Percentiles rank a stretch among this genome's conserved stretches.
Conservation (phyloP, 2,113 vertebrate species). For the Antigone vipio region DNA sequence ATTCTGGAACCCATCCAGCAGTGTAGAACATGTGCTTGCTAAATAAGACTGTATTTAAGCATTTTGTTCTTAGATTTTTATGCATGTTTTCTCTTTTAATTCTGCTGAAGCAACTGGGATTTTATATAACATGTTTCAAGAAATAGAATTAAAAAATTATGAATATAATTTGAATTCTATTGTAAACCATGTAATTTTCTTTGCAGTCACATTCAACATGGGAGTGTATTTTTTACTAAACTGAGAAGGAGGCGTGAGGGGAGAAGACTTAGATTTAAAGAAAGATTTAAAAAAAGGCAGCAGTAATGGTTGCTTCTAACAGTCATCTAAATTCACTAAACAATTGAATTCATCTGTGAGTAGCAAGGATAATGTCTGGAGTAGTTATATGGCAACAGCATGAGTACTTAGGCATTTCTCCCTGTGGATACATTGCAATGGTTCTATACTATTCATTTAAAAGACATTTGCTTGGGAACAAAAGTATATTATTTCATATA, state of each 20-base stretch:
- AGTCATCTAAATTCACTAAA: not conserved
- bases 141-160: not conserved
- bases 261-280: too few species aligned
- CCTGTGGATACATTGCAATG: not conserved
- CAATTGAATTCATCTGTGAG: not conserved
- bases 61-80: not conserved
- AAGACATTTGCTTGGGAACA: conserved; percentile 21
- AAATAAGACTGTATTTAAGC: not conserved
- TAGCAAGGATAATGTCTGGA: not conserved
- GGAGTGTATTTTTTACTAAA: not conserved
- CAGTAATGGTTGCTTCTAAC: not conserved
- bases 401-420: not conserved
- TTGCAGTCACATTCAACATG: not conserved
- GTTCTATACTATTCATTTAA: conserved; percentile 1
- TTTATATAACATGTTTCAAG: not conserved
- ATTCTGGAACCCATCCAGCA: not conserved
- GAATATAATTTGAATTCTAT: not conserved
- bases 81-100: not conserved
- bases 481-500: conserved; percentile 18
- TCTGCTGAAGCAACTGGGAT: not conserved
- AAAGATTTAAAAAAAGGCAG: not conserved
- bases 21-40: not conserved
- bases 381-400: not conserved
- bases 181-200: not conserved
- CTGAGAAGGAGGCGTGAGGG: not conserved